Percentiles rank a stretch among this genome's conserved stretches.
Evolutionary conservation across 64 coral and sea anemone genomes (phyloP).

Genomic region (Stichodactyla helianthus): DNA sequence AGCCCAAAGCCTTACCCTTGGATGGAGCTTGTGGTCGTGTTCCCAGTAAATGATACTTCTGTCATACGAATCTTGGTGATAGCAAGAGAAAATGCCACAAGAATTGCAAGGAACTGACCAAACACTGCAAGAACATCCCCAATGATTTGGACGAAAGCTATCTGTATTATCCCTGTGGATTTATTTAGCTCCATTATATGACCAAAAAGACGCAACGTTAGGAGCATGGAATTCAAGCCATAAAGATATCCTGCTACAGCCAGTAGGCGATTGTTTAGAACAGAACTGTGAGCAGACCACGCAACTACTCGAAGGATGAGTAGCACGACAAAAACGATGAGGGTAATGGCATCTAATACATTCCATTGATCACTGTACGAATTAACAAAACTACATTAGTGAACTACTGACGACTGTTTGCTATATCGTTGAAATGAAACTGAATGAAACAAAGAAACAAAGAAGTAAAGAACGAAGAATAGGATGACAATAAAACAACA

Average conservation of each 20-base stretch:
- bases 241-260: neutral
- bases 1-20: neutral
- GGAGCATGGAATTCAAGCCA: constrained; percentile 35
- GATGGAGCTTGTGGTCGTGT: neutral
- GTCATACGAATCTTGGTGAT: constrained; percentile 32
- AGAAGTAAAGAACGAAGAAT: neutral
- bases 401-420: neutral
- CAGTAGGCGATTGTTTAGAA: constrained; percentile 1
- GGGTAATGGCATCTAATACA: constrained; percentile 23
- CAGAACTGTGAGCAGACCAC: constrained; percentile 16
- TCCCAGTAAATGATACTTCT: constrained; percentile 14
- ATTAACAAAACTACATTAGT: neutral
- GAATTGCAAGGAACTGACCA: constrained; percentile 16
- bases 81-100: constrained; percentile 36
- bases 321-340: constrained; percentile 19
- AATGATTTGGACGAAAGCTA: neutral
- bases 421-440: too few relatives aligned
- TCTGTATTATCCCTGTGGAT: constrained; percentile 20
- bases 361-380: constrained; percentile 37
- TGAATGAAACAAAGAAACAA: too few relatives aligned
- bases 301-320: constrained; percentile 25
- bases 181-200: constrained; percentile 32
- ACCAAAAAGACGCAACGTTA: constrained; percentile 37
- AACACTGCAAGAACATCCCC: constrained; percentile 25
- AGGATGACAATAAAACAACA: too few relatives aligned